Conservation (phyloP, 2,113 vertebrate genomes). For the Indicator maculatus region DNA sequence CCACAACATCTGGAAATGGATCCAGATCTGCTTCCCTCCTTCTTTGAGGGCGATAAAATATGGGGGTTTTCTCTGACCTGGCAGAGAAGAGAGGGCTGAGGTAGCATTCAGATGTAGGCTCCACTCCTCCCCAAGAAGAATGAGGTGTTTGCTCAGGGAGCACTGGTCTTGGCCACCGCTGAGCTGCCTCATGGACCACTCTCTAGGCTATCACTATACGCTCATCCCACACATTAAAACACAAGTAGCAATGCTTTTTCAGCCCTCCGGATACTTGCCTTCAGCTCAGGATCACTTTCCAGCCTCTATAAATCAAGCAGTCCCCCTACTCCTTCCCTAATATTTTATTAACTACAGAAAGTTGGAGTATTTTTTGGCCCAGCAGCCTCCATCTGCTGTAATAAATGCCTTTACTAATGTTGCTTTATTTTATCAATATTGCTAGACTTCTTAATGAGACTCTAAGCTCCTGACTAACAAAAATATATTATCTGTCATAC, state of each 20-base stretch:
- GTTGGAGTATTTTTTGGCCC: constrained; percentile 64
- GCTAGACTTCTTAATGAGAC: constrained; percentile 72
- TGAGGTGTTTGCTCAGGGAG: not conserved
- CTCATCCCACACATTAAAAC: not conserved
- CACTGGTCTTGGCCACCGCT: rapidly evolving
- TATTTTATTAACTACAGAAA: constrained; percentile 76
- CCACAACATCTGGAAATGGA: not conserved
- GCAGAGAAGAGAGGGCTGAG: not conserved
- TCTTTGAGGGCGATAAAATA: not conserved
- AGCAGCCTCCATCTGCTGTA: constrained; percentile 45
- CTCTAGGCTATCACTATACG: not conserved
- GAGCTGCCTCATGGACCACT: not conserved
- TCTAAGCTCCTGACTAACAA: constrained; percentile 70
- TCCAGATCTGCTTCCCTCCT: not conserved
- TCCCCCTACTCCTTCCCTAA: constrained; percentile 47
- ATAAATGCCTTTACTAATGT: constrained; percentile 74
- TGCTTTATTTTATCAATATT: constrained; percentile 70
- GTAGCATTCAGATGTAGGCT: rapidly evolving
- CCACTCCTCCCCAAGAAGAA: not conserved
- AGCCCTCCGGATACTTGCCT: constrained; percentile 66
- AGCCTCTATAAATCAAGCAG: constrained; percentile 69
- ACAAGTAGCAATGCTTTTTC: constrained; percentile 48
- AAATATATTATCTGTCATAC: constrained; percentile 79
- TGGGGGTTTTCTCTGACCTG: rapidly evolving
- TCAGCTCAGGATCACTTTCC: constrained; percentile 71